phyloP scores from a whole-genome alignment of 2,888 invertebrate genomes.

The Lasioglossum marginatum region DNA sequence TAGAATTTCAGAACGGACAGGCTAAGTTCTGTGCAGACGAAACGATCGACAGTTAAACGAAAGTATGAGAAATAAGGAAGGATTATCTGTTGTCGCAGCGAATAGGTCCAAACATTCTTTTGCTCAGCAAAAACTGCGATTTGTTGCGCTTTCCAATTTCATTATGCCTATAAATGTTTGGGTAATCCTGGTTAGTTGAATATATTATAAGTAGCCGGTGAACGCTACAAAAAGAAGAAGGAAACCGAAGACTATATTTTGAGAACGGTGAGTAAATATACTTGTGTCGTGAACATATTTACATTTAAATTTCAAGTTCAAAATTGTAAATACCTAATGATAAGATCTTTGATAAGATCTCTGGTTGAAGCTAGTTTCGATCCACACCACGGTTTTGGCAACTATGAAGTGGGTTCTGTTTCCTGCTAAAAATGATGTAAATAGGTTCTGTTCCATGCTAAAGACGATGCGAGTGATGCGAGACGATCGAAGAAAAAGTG shows the following conservation, averaged over 20 bases:
- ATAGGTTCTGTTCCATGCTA: too few species aligned
- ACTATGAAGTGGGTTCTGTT: too few species aligned
- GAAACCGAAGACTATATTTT: background rate
- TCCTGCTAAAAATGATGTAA: too few species aligned
- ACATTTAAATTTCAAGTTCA: background rate
- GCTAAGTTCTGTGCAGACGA: background rate
- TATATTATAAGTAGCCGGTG: constrained; percentile 9
- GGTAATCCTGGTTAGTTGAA: constrained; percentile 17
- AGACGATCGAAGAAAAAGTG: too few species aligned
- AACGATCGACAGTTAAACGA: background rate
- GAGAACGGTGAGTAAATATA: constrained; percentile 21
- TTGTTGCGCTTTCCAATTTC: constrained; percentile 65
- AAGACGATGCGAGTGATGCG: too few species aligned
- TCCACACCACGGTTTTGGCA: too few species aligned
- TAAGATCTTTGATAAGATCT: too few species aligned
- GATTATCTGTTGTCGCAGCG: constrained; percentile 35
- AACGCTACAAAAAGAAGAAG: constrained; percentile 16
- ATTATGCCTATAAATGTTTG: constrained; percentile 66
- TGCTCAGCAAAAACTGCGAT: constrained; percentile 44
- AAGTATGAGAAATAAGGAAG: background rate
- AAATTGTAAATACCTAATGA: background rate
- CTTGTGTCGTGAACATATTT: background rate
- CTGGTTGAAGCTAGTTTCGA: too few species aligned
- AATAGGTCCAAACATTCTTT: constrained; percentile 23
- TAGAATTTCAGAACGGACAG: background rate